Percentiles rank a stretch among this genome's conserved stretches.
Conservation (phyloP, 2,113 vertebrate species). For the Vombatus ursinus region DNA sequence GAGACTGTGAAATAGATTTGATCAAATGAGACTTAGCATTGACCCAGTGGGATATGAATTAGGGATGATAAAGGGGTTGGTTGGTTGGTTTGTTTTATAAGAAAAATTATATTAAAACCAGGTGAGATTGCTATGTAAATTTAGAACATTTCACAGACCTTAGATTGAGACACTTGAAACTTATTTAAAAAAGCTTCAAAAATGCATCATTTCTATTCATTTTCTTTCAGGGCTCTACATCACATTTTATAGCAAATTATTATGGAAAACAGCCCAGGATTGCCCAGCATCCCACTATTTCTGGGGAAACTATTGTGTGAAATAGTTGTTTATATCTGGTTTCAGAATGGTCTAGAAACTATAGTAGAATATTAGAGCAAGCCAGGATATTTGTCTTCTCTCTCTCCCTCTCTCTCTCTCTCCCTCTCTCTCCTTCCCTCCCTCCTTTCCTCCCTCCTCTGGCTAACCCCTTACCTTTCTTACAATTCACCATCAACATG, state of each 20-base stretch:
- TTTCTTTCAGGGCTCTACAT: constrained; percentile 28
- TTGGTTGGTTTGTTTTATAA: constrained; percentile 62
- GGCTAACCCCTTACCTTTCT: neutral
- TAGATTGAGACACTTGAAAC: constrained; percentile 58
- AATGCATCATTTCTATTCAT: neutral
- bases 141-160: constrained; percentile 58
- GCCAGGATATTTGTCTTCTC: constrained; percentile 15
- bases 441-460: neutral
- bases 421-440: too few species aligned
- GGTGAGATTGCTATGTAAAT: constrained; percentile 67
- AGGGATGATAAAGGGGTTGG: constrained; percentile 59
- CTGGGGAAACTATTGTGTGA: neutral
- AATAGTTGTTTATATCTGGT: neutral
- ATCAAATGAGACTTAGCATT: constrained; percentile 57
- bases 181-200: constrained; percentile 62
- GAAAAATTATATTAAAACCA: constrained; percentile 63
- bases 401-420: too few species aligned
- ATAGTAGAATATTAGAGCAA: constrained; percentile 26
- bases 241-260: constrained; percentile 62
- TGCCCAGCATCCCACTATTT: neutral
- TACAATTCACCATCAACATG: constrained; percentile 42
- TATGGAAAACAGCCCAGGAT: constrained; percentile 60
- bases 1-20: constrained; percentile 57
- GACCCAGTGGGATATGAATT: constrained; percentile 57
- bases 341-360: constrained; percentile 37